Evolutionary conservation across 2,797 vertebrate genomes (phyloP), one percentile per base, ranked within the genome.

Genomic region (Anabas testudineus): DNA sequence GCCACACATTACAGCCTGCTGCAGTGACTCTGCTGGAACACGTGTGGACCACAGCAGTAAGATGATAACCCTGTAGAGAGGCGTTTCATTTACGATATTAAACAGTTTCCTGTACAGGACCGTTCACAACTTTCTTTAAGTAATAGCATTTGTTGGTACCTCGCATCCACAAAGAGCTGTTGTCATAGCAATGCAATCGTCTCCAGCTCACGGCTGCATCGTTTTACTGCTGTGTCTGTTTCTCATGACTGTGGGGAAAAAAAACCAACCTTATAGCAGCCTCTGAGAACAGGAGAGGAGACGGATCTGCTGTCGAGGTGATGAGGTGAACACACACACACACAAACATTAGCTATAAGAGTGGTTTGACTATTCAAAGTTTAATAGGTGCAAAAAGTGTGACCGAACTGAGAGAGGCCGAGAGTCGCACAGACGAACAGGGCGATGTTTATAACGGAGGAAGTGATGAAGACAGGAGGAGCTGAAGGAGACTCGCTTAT

Each of bases 401-500:
- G 24, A 16, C 30, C 21, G n/a, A 19, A 51, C 46, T 21, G 1
- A 0, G 19, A 47, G 30, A 64, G 60, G 34, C 24, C 16, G 21
- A 37, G 39, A 32, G 28, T 55, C 34, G 12, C 9, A 3, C 12
- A 18, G 53, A 52, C 2, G 26, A 81, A 82, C 74, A 82, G 64
- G 67, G 49, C 52, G 46, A 80, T 77, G 76, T 78, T 75, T 80
- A 78, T 82, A 53, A 72, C 4, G 3, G 7, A 71, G 70, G 65
- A 70, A 28, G 24, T 24, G 24, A 24, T 24, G 64, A 59, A 62
- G 36, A 82, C 73, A 80, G 82, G 52, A 30, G 73, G 0, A 12
- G 15, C 59, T 72, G 58, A 24, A 28, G 53, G 51, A 55, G 8
- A 26, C 47, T 54, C 43, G 14, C 24, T 34, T 46, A 65, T 65